Conservation (phyloP, 2,113 vertebrate genomes). For the Cebus imitator region DNA sequence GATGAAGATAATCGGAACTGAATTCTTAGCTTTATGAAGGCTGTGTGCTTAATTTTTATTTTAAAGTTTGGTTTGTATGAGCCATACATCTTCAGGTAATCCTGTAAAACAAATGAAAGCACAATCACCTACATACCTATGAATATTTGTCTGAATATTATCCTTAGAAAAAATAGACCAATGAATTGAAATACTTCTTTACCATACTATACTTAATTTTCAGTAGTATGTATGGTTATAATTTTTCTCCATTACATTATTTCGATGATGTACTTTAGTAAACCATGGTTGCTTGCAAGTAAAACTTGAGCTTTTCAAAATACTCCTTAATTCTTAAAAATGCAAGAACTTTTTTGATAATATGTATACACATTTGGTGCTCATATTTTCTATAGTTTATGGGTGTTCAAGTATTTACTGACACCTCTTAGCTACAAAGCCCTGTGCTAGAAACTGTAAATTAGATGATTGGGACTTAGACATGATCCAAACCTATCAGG, state of each 20-base stretch:
- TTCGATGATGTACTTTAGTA: background rate
- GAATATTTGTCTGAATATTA: conserved; percentile 12
- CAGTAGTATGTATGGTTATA: background rate
- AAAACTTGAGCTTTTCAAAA: conserved; percentile 23
- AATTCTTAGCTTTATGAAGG: background rate
- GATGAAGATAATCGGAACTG: background rate
- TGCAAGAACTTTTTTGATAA: background rate
- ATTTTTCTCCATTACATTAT: background rate
- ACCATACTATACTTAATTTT: background rate
- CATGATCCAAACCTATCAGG: background rate
- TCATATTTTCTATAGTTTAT: background rate
- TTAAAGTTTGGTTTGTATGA: background rate
- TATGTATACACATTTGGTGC: background rate
- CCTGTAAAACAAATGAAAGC: background rate
- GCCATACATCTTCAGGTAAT: background rate
- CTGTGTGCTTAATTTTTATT: background rate
- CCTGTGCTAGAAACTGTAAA: background rate
- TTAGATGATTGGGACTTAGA: background rate
- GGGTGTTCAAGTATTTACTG: background rate
- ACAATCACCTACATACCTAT: background rate
- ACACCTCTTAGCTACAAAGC: background rate
- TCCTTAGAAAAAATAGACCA: background rate
- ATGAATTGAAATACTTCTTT: background rate
- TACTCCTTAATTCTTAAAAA: background rate
- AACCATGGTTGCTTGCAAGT: background rate